Conservation (phyloP, 2,113 vertebrate genomes). For the Orientallactaga bullata region DNA sequence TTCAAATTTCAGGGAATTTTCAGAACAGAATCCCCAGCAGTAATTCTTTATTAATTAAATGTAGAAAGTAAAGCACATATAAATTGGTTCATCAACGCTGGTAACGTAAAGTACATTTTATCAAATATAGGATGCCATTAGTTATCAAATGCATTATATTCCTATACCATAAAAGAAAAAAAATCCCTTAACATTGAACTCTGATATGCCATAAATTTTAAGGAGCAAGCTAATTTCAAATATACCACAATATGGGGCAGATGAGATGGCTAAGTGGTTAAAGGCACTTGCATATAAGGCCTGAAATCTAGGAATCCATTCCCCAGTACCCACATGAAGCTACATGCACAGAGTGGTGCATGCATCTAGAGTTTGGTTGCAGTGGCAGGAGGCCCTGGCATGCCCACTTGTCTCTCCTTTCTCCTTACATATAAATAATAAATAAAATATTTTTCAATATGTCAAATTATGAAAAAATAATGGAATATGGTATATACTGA, state of each 20-base stretch:
- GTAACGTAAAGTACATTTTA: neutral
- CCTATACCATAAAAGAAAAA: neutral
- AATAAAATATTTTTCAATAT: too few species aligned
- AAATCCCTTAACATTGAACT: neutral
- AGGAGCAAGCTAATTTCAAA: neutral
- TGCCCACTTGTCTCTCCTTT: too few species aligned
- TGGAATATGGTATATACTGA: neutral
- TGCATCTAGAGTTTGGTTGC: too few species aligned
- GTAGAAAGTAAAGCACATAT: slow-evolving; percentile 32
- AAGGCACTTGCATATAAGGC: too few species aligned
- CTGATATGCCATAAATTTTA: neutral
- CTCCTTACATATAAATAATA: too few species aligned
- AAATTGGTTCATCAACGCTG: neutral
- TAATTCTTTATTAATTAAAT: neutral
- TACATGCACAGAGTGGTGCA: too few species aligned
- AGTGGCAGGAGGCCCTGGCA: too few species aligned
- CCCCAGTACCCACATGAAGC: too few species aligned
- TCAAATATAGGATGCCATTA: neutral
- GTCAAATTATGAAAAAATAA: neutral
- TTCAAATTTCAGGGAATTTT: neutral
- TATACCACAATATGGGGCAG: neutral
- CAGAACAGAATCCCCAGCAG: neutral
- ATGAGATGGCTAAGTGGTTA: too few species aligned
- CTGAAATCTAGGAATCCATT: too few species aligned
- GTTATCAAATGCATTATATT: slow-evolving; percentile 4